Evolutionary conservation across 1,140 invertebrate species (phyloP).

Genomic region (Drosophila seguyi): DNA sequence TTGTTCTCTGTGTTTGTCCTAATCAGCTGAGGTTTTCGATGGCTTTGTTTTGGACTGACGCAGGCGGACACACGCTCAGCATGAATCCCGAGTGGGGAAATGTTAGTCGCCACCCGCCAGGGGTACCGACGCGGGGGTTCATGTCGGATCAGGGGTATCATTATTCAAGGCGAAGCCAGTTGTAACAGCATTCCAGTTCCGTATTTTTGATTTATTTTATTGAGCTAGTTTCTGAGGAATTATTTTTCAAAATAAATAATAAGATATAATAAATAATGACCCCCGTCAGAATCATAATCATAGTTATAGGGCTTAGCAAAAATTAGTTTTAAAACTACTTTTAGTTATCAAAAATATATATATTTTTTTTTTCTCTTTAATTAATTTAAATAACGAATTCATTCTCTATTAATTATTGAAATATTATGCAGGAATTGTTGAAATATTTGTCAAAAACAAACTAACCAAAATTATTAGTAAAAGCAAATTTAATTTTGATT

Average conservation of each 20-base stretch:
- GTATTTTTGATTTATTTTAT: background rate
- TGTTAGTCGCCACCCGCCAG: constrained; percentile 4
- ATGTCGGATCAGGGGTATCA: background rate
- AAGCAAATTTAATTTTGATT: background rate
- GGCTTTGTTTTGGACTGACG: constrained; percentile 42
- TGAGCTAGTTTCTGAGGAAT: background rate
- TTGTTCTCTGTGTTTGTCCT: constrained; percentile 6
- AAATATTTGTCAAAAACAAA: background rate
- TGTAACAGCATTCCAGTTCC: background rate
- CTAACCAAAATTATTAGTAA: background rate
- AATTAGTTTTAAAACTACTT: background rate
- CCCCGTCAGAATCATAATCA: no score
- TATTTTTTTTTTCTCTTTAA: no score
- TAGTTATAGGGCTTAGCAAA: no score
- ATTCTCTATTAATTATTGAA: no score
- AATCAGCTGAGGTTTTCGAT: constrained; percentile 22
- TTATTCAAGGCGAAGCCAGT: background rate
- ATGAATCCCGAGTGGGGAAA: constrained; percentile 10
- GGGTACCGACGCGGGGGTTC: constrained; percentile 11
- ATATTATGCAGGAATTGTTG: no score
- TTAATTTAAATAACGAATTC: no score
- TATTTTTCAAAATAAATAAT: background rate
- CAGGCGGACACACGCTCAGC: constrained; percentile 15
- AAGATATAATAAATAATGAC: background rate
- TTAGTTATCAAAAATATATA: background rate